Evolutionary conservation across 2,113 vertebrate species (phyloP).

Genomic region (Cairina moschata): DNA sequence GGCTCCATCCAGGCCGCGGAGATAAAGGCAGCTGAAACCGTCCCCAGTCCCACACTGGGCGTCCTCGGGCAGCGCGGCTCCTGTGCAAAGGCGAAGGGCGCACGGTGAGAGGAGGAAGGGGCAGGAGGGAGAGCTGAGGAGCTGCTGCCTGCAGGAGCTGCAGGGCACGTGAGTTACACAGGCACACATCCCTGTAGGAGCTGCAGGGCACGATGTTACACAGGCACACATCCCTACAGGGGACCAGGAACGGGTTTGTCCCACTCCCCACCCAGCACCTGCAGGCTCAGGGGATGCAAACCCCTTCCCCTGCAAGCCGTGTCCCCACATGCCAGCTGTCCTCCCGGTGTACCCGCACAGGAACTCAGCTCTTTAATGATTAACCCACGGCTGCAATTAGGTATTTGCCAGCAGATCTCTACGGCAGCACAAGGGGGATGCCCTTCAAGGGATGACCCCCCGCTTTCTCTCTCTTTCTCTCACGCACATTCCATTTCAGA

Average conservation of each 20-base stretch:
- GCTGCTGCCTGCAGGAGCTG: not conserved
- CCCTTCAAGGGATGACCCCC: too few species aligned
- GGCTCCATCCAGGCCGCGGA: slow-evolving; percentile 5
- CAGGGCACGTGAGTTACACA: fast-evolving
- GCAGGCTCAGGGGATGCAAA: fast-evolving
- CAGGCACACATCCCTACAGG: not conserved
- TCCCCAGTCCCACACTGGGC: not conserved
- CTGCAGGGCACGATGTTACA: not conserved
- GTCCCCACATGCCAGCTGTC: not conserved
- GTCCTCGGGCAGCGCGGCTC: not conserved
- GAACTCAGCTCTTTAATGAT: not conserved
- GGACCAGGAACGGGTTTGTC: not conserved
- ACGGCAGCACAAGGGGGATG: not conserved
- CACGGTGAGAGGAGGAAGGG: not conserved
- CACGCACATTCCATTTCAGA: not conserved
- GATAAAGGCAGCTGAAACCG: not conserved
- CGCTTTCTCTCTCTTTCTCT: not conserved
- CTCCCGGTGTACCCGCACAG: not conserved
- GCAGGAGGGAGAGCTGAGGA: too few species aligned
- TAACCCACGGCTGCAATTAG: not conserved
- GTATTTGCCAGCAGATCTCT: not conserved
- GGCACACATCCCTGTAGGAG: not conserved
- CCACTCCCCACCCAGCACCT: not conserved
- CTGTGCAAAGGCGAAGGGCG: not conserved
- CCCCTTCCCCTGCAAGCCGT: not conserved